Evolutionary conservation across 2,888 invertebrate genomes (phyloP).

Genomic region (Arrhopalites spinosus): DNA sequence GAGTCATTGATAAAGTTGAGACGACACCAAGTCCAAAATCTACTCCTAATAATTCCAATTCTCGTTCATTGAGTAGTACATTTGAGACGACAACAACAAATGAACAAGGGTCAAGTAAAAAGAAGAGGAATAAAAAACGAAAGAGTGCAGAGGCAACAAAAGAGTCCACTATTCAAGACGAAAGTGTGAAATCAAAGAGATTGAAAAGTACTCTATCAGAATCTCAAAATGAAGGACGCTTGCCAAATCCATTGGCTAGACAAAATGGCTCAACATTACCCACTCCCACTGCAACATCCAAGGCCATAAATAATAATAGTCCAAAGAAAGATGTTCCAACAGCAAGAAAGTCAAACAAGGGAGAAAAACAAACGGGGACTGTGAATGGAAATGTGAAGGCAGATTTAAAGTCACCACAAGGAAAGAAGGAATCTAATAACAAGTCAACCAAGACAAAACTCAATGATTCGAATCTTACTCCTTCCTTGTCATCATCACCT

Average conservation of each 20-base stretch:
- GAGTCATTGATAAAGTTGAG: background rate
- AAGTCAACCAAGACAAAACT: background rate
- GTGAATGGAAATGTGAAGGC: background rate
- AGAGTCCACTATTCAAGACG: background rate
- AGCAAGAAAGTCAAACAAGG: too few species aligned
- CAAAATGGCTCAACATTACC: too few species aligned
- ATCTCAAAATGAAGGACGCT: too few species aligned
- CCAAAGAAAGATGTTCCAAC: background rate
- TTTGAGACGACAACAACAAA: background rate
- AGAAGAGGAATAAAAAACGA: background rate
- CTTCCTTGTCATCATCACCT: background rate
- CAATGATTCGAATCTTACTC: background rate
- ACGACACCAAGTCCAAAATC: constrained; percentile 4
- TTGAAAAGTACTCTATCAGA: background rate
- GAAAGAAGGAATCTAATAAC: constrained; percentile 19
- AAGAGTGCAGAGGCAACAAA: background rate
- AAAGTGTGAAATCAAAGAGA: background rate
- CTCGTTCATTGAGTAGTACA: background rate
- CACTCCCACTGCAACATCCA: background rate
- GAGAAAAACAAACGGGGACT: too few species aligned
- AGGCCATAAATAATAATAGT: background rate
- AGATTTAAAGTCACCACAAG: constrained; percentile 3
- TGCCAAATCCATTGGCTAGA: too few species aligned
- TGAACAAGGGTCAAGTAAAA: background rate
- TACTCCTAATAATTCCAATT: background rate